Percentiles rank a stretch among this genome's conserved stretches.
phyloP scores from a whole-genome alignment of 2,888 invertebrate species.

The Aporophyla nigra region DNA sequence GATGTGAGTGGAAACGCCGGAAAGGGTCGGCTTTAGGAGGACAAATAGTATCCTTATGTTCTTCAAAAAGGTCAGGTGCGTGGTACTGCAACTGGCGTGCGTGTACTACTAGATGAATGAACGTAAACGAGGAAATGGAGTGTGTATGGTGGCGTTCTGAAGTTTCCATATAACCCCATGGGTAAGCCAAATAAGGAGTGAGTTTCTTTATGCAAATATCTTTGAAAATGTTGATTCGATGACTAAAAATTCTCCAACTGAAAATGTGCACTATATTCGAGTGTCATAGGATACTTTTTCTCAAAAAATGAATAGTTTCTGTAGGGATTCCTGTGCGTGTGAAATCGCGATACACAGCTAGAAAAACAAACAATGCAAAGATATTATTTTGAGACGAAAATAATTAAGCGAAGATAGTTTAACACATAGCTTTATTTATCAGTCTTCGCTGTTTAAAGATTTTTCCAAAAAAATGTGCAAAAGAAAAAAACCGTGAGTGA shows the following conservation, averaged over 20 bases:
- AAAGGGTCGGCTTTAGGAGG: no score
- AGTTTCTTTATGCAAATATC: no score
- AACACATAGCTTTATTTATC: not conserved
- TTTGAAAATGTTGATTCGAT: not conserved
- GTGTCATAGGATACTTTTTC: not conserved
- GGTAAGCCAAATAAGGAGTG: no score
- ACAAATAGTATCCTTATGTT: no score
- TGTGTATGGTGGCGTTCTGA: no score
- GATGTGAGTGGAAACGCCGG: no score
- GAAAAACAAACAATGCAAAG: not conserved
- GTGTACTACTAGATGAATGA: no score
- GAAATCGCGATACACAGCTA: not conserved
- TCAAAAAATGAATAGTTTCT: not conserved
- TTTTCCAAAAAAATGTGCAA: not conserved
- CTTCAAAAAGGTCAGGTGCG: no score
- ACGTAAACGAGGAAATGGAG: no score
- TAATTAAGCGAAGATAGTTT: not conserved
- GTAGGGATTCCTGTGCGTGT: not conserved
- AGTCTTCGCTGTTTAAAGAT: not conserved
- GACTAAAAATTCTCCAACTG: not conserved
- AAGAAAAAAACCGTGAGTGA: no score
- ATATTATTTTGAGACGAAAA: not conserved
- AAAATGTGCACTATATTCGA: not conserved
- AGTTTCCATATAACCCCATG: no score
- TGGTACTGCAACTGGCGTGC: no score